phyloP scores from a whole-genome alignment of 1,140 invertebrate genomes.

The Rhyzopertha dominica region DNA sequence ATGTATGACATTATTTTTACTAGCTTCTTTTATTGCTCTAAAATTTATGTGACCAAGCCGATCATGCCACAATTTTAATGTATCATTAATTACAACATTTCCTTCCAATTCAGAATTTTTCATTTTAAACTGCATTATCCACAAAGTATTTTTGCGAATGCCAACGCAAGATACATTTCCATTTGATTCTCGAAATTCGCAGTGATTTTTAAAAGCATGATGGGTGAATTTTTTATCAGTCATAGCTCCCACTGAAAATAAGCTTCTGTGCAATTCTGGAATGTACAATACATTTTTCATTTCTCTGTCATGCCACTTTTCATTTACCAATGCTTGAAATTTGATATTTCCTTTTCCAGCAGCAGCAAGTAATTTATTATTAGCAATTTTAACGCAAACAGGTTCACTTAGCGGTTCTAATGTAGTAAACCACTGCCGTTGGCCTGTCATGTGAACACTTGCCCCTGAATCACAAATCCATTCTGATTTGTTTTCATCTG shows the following conservation, averaged over 20 bases:
- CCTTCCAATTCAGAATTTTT: slow-evolving; percentile 4
- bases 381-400: slow-evolving; percentile 20
- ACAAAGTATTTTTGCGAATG: slow-evolving; percentile 11
- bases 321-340: slow-evolving; percentile 17
- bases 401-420: slow-evolving; percentile 7
- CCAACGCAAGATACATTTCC: slow-evolving; percentile 16
- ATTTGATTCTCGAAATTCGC: slow-evolving; percentile 13
- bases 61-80: slow-evolving; percentile 41
- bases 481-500: no score
- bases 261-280: slow-evolving; percentile 9
- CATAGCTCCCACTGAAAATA: slow-evolving; percentile 20
- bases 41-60: slow-evolving; percentile 45
- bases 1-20: no score
- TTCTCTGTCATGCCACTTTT: slow-evolving; percentile 11
- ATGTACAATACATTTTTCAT: slow-evolving; percentile 15
- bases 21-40: slow-evolving; percentile 7
- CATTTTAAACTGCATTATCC: slow-evolving; percentile 15
- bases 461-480: no score
- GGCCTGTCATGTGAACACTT: no score
- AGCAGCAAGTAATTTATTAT: slow-evolving; percentile 23
- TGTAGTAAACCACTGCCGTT: no score
- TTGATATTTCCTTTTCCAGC: slow-evolving; percentile 26
- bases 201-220: slow-evolving; percentile 12
- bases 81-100: slow-evolving; percentile 7
- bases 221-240: slow-evolving; percentile 13